Base-by-base conservation (phyloP, 2,797 vertebrate species). In the Anomalospiza imberbis region DNA sequence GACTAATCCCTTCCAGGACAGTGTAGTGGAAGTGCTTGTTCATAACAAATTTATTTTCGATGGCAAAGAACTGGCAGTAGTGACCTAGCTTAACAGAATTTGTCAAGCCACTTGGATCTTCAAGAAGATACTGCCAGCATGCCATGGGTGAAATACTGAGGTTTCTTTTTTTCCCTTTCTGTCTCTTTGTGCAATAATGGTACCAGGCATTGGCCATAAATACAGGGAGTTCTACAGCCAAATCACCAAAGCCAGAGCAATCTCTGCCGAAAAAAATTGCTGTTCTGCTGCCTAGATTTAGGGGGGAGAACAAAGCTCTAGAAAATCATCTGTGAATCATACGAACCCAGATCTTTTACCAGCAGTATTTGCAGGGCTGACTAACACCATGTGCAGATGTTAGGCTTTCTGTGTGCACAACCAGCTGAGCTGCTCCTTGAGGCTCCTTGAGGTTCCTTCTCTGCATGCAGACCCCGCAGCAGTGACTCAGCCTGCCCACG, bases 321-420 rank as follows among this genome's bases (percentile, higher is more conserved):
- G 66, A 75, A 93, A 87, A 86, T 86, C 47, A 78, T 82, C 67
- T 89, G 81, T 88, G 81, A 96, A 48, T 92, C 54, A 12, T 85
- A 79, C 88, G 29, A 81, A 73, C 38, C 47, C 32, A 12, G 44
- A 11, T 76, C 57, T 81, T 78, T 76, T 25, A 68, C 72, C 68
- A 55, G 82, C 66, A 68, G 42, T 31, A 11, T 75, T 74, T 77
- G 72, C 57, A 76, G 53, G 68, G 88, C 51, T 91, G n/a, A 70
- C 85, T 72, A 53, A 54, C 13, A 3, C 74, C 16, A 2, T 2
- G 8, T 10, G 17, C 89, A 94, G 93, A 78, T 81, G 77, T 91
- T 68, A 9, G 70, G 51, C 54, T 91, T 78, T 75, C 68, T 4
- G 34, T 47, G 62, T 81, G 53, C 80, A 66, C 42, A 8, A 5